A percentile compares a stretch with the other conserved stretches of the same genome.
Evolutionary conservation across 2,113 vertebrate species (phyloP).

Genomic region (Leptocoma aspasia): DNA sequence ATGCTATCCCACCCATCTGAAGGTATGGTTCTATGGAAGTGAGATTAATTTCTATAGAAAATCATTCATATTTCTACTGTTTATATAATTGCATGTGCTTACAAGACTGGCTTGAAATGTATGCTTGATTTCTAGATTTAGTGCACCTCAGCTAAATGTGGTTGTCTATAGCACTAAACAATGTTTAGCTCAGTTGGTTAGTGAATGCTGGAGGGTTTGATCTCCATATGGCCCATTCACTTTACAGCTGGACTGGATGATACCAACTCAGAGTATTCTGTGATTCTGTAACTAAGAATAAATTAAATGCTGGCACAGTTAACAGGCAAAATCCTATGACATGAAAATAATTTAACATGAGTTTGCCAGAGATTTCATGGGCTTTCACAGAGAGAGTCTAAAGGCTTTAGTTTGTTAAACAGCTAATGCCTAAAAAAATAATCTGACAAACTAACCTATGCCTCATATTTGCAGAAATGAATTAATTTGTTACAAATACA

Average conservation of each 20-base stretch:
- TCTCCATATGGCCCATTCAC: no score
- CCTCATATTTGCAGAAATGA: neutral
- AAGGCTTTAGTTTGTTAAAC: neutral
- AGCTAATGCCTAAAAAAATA: neutral
- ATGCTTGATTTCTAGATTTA: neutral
- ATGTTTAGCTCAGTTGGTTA: neutral
- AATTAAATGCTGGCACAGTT: neutral
- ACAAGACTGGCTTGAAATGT: neutral
- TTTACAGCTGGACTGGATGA: neutral
- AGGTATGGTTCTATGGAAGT: neutral
- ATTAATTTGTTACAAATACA: neutral
- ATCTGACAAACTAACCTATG: neutral
- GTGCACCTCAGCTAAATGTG: neutral
- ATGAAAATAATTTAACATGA: neutral
- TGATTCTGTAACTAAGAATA: neutral
- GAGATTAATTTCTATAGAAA: neutral
- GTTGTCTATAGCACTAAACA: neutral
- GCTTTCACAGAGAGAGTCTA: neutral
- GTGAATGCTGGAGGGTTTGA: no score
- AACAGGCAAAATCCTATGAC: neutral
- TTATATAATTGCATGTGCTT: neutral
- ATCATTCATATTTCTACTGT: neutral
- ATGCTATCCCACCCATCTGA: neutral
- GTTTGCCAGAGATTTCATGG: neutral
- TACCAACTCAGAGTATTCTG: neutral